Evolutionary conservation across 1,140 invertebrate genomes (phyloP).

Genomic region (Drosophila neocordata): DNA sequence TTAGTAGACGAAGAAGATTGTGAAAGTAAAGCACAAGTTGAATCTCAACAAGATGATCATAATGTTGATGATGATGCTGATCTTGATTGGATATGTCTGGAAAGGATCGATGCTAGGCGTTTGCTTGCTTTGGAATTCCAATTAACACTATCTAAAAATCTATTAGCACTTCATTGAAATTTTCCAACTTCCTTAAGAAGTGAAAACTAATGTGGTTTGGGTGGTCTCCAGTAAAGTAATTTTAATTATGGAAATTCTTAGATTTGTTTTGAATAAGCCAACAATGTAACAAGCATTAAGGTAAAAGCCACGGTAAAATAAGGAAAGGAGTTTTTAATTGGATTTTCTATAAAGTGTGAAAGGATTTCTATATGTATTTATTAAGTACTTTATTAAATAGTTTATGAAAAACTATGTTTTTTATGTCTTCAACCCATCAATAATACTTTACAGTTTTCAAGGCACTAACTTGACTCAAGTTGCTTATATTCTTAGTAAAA

Average conservation of each 20-base stretch:
- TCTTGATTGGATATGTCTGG: constrained; percentile 24
- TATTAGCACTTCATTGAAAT: constrained; percentile 53
- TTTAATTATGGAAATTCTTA: constrained; percentile 13
- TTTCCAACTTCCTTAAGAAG: constrained; percentile 32
- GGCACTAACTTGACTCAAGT: too few relatives aligned
- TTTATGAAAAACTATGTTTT: too few relatives aligned
- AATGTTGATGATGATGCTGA: constrained; percentile 11
- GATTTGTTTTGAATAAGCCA: background rate
- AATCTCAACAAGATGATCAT: background rate
- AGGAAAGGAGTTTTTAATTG: too few relatives aligned
- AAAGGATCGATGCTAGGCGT: constrained; percentile 13
- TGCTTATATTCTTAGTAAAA: too few relatives aligned
- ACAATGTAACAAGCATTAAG: background rate
- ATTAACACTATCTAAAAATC: constrained; percentile 54
- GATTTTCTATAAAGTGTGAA: too few relatives aligned
- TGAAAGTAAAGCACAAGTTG: constrained; percentile 35
- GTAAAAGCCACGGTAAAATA: too few relatives aligned
- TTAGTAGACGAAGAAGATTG: constrained; percentile 13
- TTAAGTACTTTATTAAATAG: too few relatives aligned
- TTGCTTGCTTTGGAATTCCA: constrained; percentile 51
- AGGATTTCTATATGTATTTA: too few relatives aligned
- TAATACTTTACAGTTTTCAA: too few relatives aligned
- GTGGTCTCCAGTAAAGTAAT: constrained; percentile 19
- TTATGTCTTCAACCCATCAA: too few relatives aligned
- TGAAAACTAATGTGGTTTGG: constrained; percentile 32